Evolutionary conservation across 2,113 vertebrate genomes (phyloP).

Genomic region (Oryzias curvinotus): DNA sequence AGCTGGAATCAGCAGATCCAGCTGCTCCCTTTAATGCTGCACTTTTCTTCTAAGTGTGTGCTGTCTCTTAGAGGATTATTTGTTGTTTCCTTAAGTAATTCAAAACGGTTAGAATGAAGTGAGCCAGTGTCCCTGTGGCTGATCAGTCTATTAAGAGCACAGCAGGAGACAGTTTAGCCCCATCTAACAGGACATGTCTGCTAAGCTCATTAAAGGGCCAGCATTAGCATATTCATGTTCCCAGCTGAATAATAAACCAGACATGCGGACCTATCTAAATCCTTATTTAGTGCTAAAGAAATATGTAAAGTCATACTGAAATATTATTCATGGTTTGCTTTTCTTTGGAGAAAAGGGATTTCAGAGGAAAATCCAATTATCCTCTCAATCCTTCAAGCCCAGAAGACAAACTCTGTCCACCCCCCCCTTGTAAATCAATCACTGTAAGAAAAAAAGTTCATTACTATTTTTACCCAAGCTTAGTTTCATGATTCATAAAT

Average conservation of each 20-base stretch:
- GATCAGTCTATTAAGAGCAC: slow-evolving; percentile 68
- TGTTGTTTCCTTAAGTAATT: slow-evolving; percentile 53
- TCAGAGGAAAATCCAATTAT: slow-evolving; percentile 11
- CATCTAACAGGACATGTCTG: slow-evolving; percentile 49
- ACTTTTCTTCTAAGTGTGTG: background rate
- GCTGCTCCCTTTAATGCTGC: background rate
- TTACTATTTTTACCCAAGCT: too few species aligned
- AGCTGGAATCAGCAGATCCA: background rate
- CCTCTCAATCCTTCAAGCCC: background rate
- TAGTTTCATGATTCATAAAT: too few species aligned
- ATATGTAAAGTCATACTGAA: slow-evolving; percentile 31
- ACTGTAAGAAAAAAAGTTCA: background rate
- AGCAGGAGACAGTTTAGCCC: slow-evolving; percentile 47
- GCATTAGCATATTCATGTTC: slow-evolving; percentile 55
- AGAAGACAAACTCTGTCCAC: background rate
- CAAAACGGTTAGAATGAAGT: slow-evolving; percentile 43
- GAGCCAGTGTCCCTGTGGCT: slow-evolving; percentile 59
- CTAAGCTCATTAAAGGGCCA: slow-evolving; percentile 41
- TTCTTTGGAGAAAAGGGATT: slow-evolving; percentile 6
- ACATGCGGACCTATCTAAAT: background rate
- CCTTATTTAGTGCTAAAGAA: slow-evolving; percentile 1
- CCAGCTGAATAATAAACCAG: slow-evolving; percentile 52
- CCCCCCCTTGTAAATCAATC: too few species aligned
- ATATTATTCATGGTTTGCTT: slow-evolving; percentile 3
- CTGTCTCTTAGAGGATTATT: slow-evolving; percentile 42